Evolutionary conservation across 2,888 invertebrate species (phyloP).

Genomic region (Caenorhabditis afra): DNA sequence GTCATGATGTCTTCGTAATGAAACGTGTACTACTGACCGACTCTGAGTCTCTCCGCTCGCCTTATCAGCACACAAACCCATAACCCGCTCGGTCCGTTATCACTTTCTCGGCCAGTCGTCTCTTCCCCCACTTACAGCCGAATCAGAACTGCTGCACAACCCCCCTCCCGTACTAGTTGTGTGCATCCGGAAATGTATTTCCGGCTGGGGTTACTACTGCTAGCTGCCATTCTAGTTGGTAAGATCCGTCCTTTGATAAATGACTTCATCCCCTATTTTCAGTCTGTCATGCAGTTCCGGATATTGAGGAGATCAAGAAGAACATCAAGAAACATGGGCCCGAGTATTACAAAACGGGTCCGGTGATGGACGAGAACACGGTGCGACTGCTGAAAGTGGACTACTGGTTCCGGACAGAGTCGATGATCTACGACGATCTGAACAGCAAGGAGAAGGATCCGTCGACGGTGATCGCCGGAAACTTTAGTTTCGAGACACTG

Average conservation of each 20-base stretch:
- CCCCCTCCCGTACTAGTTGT: background rate
- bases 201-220: constrained; percentile 26
- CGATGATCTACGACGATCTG: constrained; percentile 66
- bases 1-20: constrained; percentile 5
- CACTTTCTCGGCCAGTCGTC: constrained; percentile 23
- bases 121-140: constrained; percentile 21
- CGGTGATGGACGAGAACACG: constrained; percentile 39
- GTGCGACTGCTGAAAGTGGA: constrained; percentile 65
- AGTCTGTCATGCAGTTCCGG: constrained; percentile 31
- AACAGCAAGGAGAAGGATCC: constrained; percentile 59
- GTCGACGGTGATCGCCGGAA: constrained; percentile 62
- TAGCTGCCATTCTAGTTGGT: constrained; percentile 20
- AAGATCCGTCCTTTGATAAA: background rate
- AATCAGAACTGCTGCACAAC: constrained; percentile 7
- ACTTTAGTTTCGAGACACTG: constrained; percentile 69
- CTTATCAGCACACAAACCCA: constrained; percentile 16
- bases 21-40: constrained; percentile 43
- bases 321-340: constrained; percentile 34
- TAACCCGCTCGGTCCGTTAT: too few species aligned
- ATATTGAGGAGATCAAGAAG: constrained; percentile 52
- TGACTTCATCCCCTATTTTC: background rate
- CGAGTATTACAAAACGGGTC: constrained; percentile 27
- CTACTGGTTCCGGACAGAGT: constrained; percentile 68
- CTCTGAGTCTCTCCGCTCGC: constrained; percentile 12
- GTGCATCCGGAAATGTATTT: constrained; percentile 38